Evolutionary conservation across 2,888 invertebrate genomes (phyloP).

Genomic region (Drosophila lutescens): DNA sequence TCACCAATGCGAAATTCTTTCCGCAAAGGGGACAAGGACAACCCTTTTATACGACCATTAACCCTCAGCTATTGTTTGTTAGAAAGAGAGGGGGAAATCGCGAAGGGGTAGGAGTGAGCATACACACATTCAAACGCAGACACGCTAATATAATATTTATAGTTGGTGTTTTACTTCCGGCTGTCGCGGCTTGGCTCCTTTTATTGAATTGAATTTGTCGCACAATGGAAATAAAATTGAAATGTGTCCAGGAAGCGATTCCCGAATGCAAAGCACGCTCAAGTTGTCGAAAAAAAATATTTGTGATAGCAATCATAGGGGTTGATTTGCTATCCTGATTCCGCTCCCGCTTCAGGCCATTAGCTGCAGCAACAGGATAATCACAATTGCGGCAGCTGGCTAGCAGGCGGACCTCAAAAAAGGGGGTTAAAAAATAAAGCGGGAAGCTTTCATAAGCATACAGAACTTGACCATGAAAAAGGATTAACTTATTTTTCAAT

Average conservation of each 20-base stretch:
- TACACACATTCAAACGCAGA: slow-evolving; percentile 33
- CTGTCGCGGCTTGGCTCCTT: slow-evolving; percentile 48
- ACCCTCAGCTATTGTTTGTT: slow-evolving; percentile 24
- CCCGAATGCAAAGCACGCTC: slow-evolving; percentile 56
- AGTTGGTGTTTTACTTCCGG: slow-evolving; percentile 75
- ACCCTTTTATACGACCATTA: slow-evolving; percentile 62
- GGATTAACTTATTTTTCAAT: slow-evolving; percentile 3
- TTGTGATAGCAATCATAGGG: slow-evolving; percentile 32
- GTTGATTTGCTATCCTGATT: slow-evolving; percentile 44
- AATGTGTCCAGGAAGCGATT: slow-evolving; percentile 55
- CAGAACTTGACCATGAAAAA: slow-evolving; percentile 34
- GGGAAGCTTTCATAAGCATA: slow-evolving; percentile 8
- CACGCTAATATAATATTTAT: slow-evolving; percentile 77
- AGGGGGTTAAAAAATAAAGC: slow-evolving; percentile 12
- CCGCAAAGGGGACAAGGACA: slow-evolving; percentile 58
- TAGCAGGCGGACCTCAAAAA: not conserved
- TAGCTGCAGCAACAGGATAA: slow-evolving; percentile 68
- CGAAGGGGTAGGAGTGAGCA: slow-evolving; percentile 14
- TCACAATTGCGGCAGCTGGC: slow-evolving; percentile 42
- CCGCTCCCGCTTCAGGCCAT: slow-evolving; percentile 34
- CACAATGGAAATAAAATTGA: slow-evolving; percentile 56
- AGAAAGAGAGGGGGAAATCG: not conserved
- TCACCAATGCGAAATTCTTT: slow-evolving; percentile 37
- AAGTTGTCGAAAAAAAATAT: slow-evolving; percentile 5
- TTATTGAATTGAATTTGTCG: slow-evolving; percentile 62